Evolutionary conservation across 64 coral and sea anemone genomes (phyloP), one percentile per base, ranked within the genome.

Genomic region (Montipora foliosa): DNA sequence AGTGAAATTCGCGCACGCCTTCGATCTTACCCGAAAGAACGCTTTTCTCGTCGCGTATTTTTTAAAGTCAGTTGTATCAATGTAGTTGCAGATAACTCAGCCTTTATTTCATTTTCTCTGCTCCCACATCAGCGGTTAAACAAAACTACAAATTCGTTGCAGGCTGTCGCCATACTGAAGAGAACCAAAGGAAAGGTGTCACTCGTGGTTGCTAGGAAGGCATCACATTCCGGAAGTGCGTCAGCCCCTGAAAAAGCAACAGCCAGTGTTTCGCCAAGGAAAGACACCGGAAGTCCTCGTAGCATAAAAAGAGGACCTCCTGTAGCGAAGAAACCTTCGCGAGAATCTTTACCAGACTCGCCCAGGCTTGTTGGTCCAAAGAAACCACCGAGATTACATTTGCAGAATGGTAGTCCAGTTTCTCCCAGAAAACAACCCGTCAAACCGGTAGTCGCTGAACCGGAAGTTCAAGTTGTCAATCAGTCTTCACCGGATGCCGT

Each of bases 111-210:
- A 12, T 64, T 64, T 16, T 12, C 61, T 1, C 0, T 12, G 13
- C 14, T 11, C 29, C 0, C 29, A 37, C 29, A 37, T 37, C 29
- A 37, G 2, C 1, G 29, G 29, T 37, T 37, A 37, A 37, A 37
- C 29, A 37, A 57, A 57, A 57, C 53, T 11, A 57, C 11, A 8
- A 8, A 8, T 57, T 57, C 53, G 5, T 93, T 61, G 4, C 45
- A 97, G 95, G 95, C 95, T 75, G 95, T 97, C 25, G 83, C 52
- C 47, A 97, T 95, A 45, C 58, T 97, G 21, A 97, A 97, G 58
- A 94, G 91, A 83, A 97, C 95, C 4, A 62, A 88, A n/a, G 95
- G 95, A 29, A 80, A 89, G 11, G 96, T 97, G 64, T 92, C 96
- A 59, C 61, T 97, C n/a, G 96, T 97, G 7, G 93, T 97, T 64